Evolutionary conservation across 2,797 vertebrate species (phyloP).

Genomic region (Rhadinocentrus ornatus): DNA sequence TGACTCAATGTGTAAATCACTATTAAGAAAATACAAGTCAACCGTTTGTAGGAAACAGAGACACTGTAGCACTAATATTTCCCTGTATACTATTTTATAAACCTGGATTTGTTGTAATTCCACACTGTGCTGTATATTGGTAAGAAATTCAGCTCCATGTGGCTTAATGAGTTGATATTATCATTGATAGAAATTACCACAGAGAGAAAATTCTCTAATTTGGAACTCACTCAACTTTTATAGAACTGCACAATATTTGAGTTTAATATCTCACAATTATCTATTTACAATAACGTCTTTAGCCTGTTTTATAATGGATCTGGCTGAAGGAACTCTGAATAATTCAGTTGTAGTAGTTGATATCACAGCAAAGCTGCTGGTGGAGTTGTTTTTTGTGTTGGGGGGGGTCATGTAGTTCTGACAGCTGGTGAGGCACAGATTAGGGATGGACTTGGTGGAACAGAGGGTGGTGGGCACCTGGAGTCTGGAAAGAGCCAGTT

Average conservation of each 20-base stretch:
- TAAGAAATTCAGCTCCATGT: too few relatives aligned
- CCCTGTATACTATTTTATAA: neutral
- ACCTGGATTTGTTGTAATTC: neutral
- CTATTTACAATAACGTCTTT: conserved; percentile 10
- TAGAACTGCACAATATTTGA: neutral
- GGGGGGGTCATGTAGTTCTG: conserved; percentile 71
- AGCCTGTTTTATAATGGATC: neutral
- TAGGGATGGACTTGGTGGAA: conserved; percentile 64
- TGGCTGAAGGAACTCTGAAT: conserved; percentile 58
- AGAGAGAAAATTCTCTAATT: neutral
- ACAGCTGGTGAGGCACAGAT: conserved; percentile 82
- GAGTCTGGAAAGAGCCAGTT: conserved; percentile 64
- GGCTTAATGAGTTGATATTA: neutral
- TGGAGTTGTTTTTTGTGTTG: conserved; percentile 34
- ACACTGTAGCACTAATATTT: neutral
- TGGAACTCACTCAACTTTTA: neutral
- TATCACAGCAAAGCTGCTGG: conserved; percentile 47
- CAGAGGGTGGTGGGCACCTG: conserved; percentile 58
- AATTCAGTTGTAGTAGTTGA: conserved; percentile 68
- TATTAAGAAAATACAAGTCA: conserved; percentile 30
- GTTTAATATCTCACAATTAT: neutral
- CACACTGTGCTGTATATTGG: neutral
- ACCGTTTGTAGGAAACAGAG: conserved; percentile 29
- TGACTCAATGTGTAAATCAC: conserved; percentile 17
- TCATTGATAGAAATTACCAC: neutral